Evolutionary conservation across 2,888 invertebrate species (phyloP).

Genomic region (Melangyna quadrimaculata): DNA sequence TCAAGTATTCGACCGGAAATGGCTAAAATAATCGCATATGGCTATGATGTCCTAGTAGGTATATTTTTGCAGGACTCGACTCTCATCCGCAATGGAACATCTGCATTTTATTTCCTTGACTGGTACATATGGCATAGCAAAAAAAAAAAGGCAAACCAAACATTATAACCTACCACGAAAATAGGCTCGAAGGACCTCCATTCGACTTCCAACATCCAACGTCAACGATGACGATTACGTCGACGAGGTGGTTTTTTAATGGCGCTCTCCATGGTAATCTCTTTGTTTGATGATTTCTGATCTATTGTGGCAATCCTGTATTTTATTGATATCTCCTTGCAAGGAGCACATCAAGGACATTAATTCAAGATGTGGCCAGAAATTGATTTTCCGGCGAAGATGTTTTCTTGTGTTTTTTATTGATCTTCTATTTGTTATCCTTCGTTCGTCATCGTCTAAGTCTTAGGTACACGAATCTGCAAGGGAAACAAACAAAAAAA

Average conservation of each 20-base stretch:
- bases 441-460: conserved; percentile 20
- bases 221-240: background rate
- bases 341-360: conserved; percentile 24
- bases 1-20: conserved; percentile 22
- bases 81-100: conserved; percentile 56
- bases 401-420: background rate
- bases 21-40: conserved; percentile 14
- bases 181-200: conserved; percentile 21
- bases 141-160: conserved; percentile 11
- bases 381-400: conserved; percentile 20
- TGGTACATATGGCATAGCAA: conserved; percentile 18
- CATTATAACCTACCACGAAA: background rate
- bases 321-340: conserved; percentile 54
- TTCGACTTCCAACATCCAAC: too few species aligned
- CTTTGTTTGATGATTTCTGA: conserved; percentile 39
- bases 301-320: conserved; percentile 42
- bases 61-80: background rate
- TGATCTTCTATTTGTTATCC: conserved; percentile 2
- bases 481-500: background rate
- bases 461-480: conserved; percentile 4
- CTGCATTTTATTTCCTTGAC: conserved; percentile 59
- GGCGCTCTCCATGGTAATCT: conserved; percentile 21
- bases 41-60: conserved; percentile 44
- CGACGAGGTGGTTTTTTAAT: conserved; percentile 53
- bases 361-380: conserved; percentile 61